Evolutionary conservation across 2,797 vertebrate species (phyloP), one percentile per base, ranked within the genome.

Genomic region (Nyctibius grandis): DNA sequence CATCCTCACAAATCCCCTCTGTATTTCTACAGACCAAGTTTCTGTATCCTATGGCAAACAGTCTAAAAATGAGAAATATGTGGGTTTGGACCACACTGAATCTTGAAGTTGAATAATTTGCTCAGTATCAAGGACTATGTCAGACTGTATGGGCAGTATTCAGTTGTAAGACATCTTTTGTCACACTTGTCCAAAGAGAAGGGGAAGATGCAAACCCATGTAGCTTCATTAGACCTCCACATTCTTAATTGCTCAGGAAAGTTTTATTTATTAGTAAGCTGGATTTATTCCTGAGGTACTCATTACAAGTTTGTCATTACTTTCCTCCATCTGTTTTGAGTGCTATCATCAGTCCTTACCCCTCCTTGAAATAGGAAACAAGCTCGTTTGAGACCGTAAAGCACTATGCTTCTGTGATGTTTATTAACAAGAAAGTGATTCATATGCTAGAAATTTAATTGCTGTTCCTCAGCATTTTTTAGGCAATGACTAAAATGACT

Each of bases 1-100:
- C 51, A 85, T 95, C 77, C 67, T 90, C 19, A 56, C 45, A 95
- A 90, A 95, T 91, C 59, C 48, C 23, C 69, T 81, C 74, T 93
- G n/a, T n/a, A n/a, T n/a, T n/a, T n/a, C n/a, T n/a, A n/a, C n/a
- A n/a, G n/a, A n/a, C n/a, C n/a, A n/a, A n/a, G n/a, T n/a, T n/a
- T 85, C 42, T 88, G 4, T 73, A 45, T 82, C 31, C 72, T 78
- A 31, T 0, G 3, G 11, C 51, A 88, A 72, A 63, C 12, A 63
- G 34, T 78, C 48, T 88, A 38, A 70, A 91, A 91, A 60, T 74
- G 6, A 63, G 72, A 85, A 68, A 33, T 34, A 33, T 0, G 0
- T 45, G 26, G 21, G 1, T 72, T 88, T 73, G 50, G 26, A 40
- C 40, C 26, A 51, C 15, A 11, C 59, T 7, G 33, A 67, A 79